Base-by-base conservation (phyloP, 1,140 invertebrate species). In the Drosophila obscura region DNA sequence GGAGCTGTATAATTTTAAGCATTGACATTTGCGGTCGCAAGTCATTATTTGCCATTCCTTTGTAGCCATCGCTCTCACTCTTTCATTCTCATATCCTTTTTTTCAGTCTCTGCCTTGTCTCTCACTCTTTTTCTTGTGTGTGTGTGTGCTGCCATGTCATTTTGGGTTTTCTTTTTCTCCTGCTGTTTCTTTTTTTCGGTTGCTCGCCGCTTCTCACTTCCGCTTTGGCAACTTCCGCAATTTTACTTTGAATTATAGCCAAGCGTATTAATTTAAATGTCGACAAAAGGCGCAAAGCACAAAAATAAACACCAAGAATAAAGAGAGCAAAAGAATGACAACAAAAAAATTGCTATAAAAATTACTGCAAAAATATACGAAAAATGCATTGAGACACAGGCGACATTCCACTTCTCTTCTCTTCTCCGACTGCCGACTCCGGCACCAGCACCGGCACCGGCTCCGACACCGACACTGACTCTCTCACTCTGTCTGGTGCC, bases 251-350 rank as follows among this genome's bases (percentile, higher is more conserved):
- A 88, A 89, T 88, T 89, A 88, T 88, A 88, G 83, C 83, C 76
- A 82, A 88, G 83, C 83, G 83, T 88, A 88, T 88, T 88, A 88
- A 88, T 88, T 88, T 88, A 88, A 88, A 88, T 88, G 83, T 88
- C 83, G 80, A 77, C 83, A 88, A 87, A 75, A 87, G 67, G 75
- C 83, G 55, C 79, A 79, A 59, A 87, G 73, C 66, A 69, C 66
- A 84, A 80, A 83, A 87, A 77, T 77, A 88, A 83, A 88, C 68
- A 88, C 60, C 64, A 49, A 64, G 13, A 49, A 15, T 22, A 11
- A 16, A 7, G 61, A 55, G 43, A 46, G 49, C 24, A 13, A 26
- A 15, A 56, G 26, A 49, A 52, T 45, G 49, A 56, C 67, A 65
- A 66, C 55, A 56, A 72, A 66, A 61, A 69, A 59, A 56, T 61